Conservation (phyloP, 2,113 vertebrate species). For the Rhizomys pruinosus region DNA sequence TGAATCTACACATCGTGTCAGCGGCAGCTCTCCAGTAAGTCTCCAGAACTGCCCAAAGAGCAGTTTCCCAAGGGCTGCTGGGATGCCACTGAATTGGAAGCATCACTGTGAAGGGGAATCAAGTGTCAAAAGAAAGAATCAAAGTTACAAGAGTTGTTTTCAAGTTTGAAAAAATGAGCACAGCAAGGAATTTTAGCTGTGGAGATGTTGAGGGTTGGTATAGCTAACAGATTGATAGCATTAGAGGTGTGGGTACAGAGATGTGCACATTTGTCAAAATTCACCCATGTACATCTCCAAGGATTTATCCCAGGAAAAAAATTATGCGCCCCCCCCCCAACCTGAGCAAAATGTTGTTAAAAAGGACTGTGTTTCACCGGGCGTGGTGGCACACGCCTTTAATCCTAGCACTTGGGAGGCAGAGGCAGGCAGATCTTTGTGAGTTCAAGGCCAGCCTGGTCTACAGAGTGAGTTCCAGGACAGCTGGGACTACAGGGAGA, state of each 20-base stretch:
- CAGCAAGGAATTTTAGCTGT: not conserved
- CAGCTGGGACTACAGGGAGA: too few species aligned
- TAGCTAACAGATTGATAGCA: not conserved
- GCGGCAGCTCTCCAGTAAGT: not conserved
- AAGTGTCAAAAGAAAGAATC: not conserved
- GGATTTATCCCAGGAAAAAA: not conserved
- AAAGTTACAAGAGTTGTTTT: not conserved
- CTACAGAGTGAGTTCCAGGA: too few species aligned
- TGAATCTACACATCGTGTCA: constrained; percentile 42
- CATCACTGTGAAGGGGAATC: not conserved
- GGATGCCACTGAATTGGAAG: not conserved
- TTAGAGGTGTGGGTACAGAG: too few species aligned
- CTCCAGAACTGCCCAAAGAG: not conserved
- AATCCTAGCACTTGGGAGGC: too few species aligned
- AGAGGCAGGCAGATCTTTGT: too few species aligned
- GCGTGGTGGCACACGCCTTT: too few species aligned
- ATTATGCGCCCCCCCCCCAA: not conserved
- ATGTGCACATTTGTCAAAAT: not conserved
- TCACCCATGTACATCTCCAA: not conserved
- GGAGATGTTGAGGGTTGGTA: not conserved
- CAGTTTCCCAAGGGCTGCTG: not conserved
- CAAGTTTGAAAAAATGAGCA: not conserved
- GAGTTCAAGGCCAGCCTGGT: too few species aligned
- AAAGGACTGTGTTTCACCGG: too few species aligned
- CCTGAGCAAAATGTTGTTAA: not conserved